These are phyloP conservation scores for Diplodus sargus DNA, from an alignment of 2,797 vertebrate species.

Conservation along the genomic window DNA sequence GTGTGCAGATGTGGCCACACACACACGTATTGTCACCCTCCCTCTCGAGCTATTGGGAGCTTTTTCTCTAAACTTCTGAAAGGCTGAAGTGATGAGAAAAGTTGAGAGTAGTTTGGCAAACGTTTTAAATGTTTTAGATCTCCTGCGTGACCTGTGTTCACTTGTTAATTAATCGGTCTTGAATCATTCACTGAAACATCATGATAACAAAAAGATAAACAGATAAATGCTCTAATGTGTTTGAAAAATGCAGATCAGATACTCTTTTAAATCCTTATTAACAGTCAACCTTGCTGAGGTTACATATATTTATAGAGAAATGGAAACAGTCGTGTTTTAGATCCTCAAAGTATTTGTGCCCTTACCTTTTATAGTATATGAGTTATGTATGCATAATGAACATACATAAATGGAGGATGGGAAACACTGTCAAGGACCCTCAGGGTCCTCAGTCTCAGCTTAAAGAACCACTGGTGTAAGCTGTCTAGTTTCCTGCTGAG, in stretches of 20 bases:
- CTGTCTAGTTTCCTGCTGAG: conserved; percentile 72
- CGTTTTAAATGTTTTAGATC: conserved; percentile 40
- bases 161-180: conserved; percentile 27
- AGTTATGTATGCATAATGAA: conserved; percentile 22
- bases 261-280: conserved; percentile 26
- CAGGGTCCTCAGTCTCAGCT: conserved; percentile 34
- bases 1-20: conserved; percentile 35
- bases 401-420: conserved; percentile 20
- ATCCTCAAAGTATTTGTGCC: not conserved
- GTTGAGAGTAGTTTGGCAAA: conserved; percentile 41
- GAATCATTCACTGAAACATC: conserved; percentile 9
- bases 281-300: conserved; percentile 16
- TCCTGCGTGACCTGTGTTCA: conserved; percentile 20
- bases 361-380: conserved; percentile 1
- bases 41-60: conserved; percentile 35
- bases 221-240: conserved; percentile 31
- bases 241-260: conserved; percentile 34
- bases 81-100: conserved; percentile 56
- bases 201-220: conserved; percentile 9
- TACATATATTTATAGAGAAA: conserved; percentile 7
- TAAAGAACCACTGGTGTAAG: conserved; percentile 64
- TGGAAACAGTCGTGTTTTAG: not conserved
- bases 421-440: conserved; percentile 33
- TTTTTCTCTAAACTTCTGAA: conserved; percentile 50
- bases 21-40: conserved; percentile 26